Evolutionary conservation across 2,797 vertebrate species (phyloP).

Genomic region (Diplodus puntazzo): DNA sequence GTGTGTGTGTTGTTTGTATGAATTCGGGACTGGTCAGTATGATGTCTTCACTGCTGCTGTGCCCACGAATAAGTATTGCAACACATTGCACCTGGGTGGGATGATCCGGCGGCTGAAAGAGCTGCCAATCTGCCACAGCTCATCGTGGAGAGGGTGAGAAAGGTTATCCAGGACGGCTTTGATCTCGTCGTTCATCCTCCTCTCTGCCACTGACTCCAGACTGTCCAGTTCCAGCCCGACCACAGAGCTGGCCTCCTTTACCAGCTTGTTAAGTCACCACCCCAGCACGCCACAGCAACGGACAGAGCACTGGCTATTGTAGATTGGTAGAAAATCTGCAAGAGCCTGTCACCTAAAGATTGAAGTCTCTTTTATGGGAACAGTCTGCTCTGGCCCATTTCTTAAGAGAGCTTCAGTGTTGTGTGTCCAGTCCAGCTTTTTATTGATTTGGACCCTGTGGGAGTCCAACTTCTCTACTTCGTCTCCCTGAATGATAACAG

Average conservation of each 20-base stretch:
- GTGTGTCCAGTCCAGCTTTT: too few species aligned
- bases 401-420: too few species aligned
- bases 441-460: too few species aligned
- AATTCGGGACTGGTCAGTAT: not conserved
- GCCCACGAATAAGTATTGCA: too few species aligned
- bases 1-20: too few species aligned
- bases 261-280: too few species aligned
- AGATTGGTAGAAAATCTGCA: not conserved
- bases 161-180: not conserved
- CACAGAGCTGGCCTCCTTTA: not conserved
- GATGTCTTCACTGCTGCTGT: not conserved
- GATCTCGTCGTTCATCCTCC: not conserved
- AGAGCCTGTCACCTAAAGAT: not conserved
- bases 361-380: too few species aligned
- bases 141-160: not conserved
- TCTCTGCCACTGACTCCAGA: not conserved
- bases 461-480: too few species aligned
- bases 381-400: too few species aligned
- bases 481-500: too few species aligned
- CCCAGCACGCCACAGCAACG: not conserved
- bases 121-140: not conserved
- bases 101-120: not conserved
- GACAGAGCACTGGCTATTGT: too few species aligned
- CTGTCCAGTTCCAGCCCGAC: not conserved
- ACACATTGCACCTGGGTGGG: not conserved